Percentiles rank a stretch among this genome's conserved stretches.
Evolutionary conservation across 1,140 invertebrate species (phyloP).

Genomic region (Orussus abietinus): DNA sequence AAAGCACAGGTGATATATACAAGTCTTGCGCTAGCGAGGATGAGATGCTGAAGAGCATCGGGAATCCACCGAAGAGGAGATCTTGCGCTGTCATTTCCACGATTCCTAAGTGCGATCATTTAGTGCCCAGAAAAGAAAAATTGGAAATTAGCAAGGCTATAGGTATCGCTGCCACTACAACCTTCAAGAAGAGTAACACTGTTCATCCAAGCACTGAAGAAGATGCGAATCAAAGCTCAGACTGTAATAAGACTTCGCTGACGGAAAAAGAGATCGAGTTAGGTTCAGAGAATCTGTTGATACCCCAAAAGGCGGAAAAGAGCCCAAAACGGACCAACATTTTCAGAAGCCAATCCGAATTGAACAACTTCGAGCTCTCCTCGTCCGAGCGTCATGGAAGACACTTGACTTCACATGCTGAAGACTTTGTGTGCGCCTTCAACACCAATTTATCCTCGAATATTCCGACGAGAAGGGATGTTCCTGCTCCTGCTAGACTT

Average conservation of each 20-base stretch:
- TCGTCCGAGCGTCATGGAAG: slow-evolving; percentile 24
- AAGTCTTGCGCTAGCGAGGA: neutral
- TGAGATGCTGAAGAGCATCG: neutral
- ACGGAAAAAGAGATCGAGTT: too few species aligned
- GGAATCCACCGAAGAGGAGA: neutral
- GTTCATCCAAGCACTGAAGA: too few species aligned
- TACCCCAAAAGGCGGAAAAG: neutral
- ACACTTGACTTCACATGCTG: slow-evolving; percentile 27
- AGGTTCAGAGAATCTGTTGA: slow-evolving; percentile 1
- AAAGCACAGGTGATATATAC: slow-evolving; percentile 12
- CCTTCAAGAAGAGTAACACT: too few species aligned
- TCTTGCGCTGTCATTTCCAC: slow-evolving; percentile 34
- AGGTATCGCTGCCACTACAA: too few species aligned
- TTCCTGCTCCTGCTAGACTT: too few species aligned
- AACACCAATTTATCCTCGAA: slow-evolving; percentile 32
- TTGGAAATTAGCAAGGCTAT: slow-evolving; percentile 5
- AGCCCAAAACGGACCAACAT: slow-evolving; percentile 20
- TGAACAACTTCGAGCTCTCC: slow-evolving; percentile 31
- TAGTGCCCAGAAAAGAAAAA: slow-evolving; percentile 10
- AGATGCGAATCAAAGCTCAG: too few species aligned
- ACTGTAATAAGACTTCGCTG: too few species aligned
- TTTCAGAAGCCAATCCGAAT: slow-evolving; percentile 31
- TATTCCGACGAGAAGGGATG: too few species aligned
- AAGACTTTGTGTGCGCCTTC: slow-evolving; percentile 31
- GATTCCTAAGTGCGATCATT: slow-evolving; percentile 36